Conservation (phyloP, 2,113 vertebrate species). For the Fulmarus glacialis region DNA sequence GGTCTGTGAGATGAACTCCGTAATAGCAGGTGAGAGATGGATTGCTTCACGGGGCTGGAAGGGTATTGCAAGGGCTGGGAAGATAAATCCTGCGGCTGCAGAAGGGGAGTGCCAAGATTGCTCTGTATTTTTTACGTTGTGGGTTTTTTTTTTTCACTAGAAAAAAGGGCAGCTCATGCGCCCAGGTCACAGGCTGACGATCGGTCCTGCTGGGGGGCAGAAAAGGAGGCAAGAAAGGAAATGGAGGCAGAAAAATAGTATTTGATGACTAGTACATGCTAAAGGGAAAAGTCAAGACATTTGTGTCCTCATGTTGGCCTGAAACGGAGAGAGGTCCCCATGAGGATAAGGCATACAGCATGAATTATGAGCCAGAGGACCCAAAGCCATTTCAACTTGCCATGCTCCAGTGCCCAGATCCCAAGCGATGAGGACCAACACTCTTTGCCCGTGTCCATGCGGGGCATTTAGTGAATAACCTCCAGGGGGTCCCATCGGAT, state of each 20-base stretch:
- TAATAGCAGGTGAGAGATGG: conserved; percentile 44
- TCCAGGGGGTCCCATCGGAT: background rate
- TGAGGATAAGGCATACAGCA: background rate
- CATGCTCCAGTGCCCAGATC: background rate
- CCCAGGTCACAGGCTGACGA: background rate
- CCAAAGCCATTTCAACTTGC: background rate
- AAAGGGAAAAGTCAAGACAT: background rate
- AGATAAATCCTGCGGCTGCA: background rate
- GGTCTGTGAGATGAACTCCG: conserved; percentile 53
- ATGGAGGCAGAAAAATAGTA: background rate
- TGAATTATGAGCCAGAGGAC: background rate
- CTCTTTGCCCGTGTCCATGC: background rate
- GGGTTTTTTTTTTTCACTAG: background rate
- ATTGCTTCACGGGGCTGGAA: background rate
- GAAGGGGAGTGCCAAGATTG: background rate
- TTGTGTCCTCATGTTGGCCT: background rate
- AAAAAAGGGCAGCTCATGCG: background rate
- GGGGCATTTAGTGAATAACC: background rate
- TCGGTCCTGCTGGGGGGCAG: background rate
- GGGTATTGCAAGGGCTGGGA: background rate
- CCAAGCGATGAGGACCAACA: background rate
- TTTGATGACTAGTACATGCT: background rate
- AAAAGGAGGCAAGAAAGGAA: background rate
- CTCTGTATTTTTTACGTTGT: background rate
- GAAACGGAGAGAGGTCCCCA: background rate